A percentile compares a stretch with the other conserved stretches of the same genome.
Evolutionary conservation across 2,888 invertebrate genomes (phyloP).

Genomic region (Doris montereyensis): DNA sequence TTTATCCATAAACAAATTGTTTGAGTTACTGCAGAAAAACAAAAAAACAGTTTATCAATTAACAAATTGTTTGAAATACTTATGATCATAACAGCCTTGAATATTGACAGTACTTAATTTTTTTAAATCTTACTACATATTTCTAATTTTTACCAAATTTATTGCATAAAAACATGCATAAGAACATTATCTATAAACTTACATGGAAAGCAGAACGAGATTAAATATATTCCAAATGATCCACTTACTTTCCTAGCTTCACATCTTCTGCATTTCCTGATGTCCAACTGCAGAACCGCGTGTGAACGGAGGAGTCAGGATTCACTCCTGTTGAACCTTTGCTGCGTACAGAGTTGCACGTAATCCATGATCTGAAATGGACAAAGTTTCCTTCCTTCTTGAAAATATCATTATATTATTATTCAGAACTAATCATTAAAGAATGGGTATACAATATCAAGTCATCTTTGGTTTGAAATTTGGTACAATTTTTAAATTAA

Average conservation of each 20-base stretch:
- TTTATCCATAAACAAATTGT: no score
- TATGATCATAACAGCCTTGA: no score
- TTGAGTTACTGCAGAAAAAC: no score
- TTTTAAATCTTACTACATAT: not conserved
- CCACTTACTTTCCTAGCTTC: slow-evolving; percentile 66
- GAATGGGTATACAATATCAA: no score
- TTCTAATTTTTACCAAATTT: not conserved
- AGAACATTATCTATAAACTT: not conserved
- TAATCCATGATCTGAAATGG: slow-evolving; percentile 2
- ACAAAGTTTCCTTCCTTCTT: no score
- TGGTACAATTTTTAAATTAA: no score
- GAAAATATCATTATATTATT: no score
- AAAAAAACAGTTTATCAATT: no score
- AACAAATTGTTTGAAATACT: no score
- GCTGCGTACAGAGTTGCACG: slow-evolving; percentile 66
- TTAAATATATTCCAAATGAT: not conserved
- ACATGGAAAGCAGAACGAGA: not conserved
- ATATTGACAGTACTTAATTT: no score
- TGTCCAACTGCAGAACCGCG: slow-evolving; percentile 70
- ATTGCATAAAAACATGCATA: not conserved
- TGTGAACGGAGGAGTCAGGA: slow-evolving; percentile 72
- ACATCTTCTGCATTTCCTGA: slow-evolving; percentile 61
- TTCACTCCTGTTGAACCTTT: slow-evolving; percentile 71
- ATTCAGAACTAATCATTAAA: no score
- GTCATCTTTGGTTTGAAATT: no score